phyloP scores from a whole-genome alignment of 2,113 vertebrate genomes.

The Phalacrocorax pelagicus region DNA sequence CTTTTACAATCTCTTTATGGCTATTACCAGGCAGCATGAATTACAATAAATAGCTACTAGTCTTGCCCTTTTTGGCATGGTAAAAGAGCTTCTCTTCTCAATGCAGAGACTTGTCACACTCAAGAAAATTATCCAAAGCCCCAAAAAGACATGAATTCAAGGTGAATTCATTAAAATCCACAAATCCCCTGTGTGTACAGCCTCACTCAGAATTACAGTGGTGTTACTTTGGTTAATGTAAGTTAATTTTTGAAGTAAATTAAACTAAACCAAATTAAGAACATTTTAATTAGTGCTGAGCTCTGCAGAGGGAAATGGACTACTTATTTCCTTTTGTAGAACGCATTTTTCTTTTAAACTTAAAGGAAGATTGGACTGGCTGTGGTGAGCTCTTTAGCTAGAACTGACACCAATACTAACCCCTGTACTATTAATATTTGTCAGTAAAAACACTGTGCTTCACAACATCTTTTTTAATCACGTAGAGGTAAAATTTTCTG shows the following conservation, averaged over 20 bases:
- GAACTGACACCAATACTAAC: background rate
- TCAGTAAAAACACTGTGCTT: background rate
- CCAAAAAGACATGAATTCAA: background rate
- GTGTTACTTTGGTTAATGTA: background rate
- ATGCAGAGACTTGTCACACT: background rate
- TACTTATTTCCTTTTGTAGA: background rate
- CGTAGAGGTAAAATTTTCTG: background rate
- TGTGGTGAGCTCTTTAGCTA: background rate
- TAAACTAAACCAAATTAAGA: slow-evolving; percentile 10
- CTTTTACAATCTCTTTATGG: background rate
- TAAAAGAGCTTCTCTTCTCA: background rate
- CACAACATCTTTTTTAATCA: background rate
- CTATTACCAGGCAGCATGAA: background rate
- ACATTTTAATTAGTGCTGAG: slow-evolving; percentile 12
- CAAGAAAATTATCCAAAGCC: background rate
- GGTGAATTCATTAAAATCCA: slow-evolving; percentile 19
- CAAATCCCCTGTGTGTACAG: background rate
- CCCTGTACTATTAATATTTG: background rate
- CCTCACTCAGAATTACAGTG: background rate
- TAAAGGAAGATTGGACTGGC: background rate
- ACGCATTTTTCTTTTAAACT: background rate
- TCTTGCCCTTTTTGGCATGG: background rate
- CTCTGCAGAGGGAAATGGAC: background rate
- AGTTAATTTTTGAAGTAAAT: slow-evolving; percentile 16
- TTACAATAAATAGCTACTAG: background rate